phyloP scores from a whole-genome alignment of 2,888 invertebrate genomes.

The Agriopis leucophaearia region DNA sequence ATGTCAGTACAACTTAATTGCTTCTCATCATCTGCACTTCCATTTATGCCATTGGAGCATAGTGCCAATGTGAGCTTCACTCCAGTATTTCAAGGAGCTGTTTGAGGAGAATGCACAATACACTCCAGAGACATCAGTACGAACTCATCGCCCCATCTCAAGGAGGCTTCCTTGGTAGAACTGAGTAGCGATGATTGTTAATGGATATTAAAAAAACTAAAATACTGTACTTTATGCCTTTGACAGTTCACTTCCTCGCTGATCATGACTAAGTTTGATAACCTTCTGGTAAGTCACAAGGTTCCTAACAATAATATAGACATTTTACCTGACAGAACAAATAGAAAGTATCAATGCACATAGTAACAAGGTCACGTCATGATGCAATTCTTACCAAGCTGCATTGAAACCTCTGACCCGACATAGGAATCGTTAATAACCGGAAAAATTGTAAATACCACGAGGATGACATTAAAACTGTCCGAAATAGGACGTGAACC shows the following conservation, averaged over 20 bases:
- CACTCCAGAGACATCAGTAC: too few species aligned
- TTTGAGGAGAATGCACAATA: too few species aligned
- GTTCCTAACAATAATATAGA: constrained; percentile 26
- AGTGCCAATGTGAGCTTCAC: too few species aligned
- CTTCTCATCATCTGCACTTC: too few species aligned
- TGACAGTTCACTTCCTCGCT: not conserved
- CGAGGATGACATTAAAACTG: constrained; percentile 25
- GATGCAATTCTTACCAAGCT: constrained; percentile 59
- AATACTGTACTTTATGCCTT: not conserved
- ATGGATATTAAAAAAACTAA: not conserved
- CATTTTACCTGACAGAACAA: constrained; percentile 49
- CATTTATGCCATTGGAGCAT: too few species aligned
- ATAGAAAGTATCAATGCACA: constrained; percentile 67
- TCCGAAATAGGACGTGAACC: constrained; percentile 52
- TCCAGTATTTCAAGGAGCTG: too few species aligned
- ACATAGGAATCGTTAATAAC: constrained; percentile 15
- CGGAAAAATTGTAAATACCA: not conserved
- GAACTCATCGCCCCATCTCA: too few species aligned
- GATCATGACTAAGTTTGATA: not conserved
- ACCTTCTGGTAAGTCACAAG: constrained; percentile 17
- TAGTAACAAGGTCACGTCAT: constrained; percentile 64
- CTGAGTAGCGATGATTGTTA: too few species aligned
- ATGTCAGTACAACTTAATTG: too few species aligned
- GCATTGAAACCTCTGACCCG: constrained; percentile 35
- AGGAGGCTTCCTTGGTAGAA: too few species aligned